Evolutionary conservation across 2,888 invertebrate genomes (phyloP), one percentile per base, ranked within the genome.

Genomic region (Andrena camellia): DNA sequence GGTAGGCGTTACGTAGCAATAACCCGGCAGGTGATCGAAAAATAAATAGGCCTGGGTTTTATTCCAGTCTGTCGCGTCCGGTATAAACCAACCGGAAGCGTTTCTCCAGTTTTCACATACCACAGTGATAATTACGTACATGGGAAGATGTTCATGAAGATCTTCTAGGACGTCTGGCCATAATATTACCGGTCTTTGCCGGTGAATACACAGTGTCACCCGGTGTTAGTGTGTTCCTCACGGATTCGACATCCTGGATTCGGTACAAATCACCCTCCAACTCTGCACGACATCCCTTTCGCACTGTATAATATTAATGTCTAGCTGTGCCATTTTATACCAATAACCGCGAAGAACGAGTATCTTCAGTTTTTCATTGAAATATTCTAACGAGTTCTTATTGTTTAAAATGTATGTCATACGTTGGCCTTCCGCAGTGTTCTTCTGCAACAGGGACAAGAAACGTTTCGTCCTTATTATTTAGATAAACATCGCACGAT

Each of bases 101-200:
- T 93, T 93, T 93, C 93, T 90, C 92, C 90, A 85, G 89, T 92
- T 93, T 91, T 92, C 93, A 91, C 93, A 92, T 91, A 90, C 91
- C 88, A 82, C 89, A 81, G 88, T 90, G 92, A 92, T 93, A 93
- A 93, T 93, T 93, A 92, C 86, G 87, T 76, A 90, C 90, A 90
- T 90, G 91, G 87, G 90, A 91, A 92, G 90, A 92, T 90, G 90
- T 81, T 84, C 80, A 68, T 72, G 69, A 60, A 76, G 81, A 68
- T 88, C 82, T 81, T 79, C 68, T 85, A 75, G 76, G 79, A 83
- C 76, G 78, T 60, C 42, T 82, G 66, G 42, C 50, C 72, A 29
- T 75, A 77, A 78, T 79, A 83, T 73, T 70, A 48, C 64, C 78
- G 20, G 48, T 42, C n/a, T 63, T 35, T 31, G 31, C 68, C 13